phyloP scores from a whole-genome alignment of 2,797 vertebrate species.

The Brachyrhaphis roseni region DNA sequence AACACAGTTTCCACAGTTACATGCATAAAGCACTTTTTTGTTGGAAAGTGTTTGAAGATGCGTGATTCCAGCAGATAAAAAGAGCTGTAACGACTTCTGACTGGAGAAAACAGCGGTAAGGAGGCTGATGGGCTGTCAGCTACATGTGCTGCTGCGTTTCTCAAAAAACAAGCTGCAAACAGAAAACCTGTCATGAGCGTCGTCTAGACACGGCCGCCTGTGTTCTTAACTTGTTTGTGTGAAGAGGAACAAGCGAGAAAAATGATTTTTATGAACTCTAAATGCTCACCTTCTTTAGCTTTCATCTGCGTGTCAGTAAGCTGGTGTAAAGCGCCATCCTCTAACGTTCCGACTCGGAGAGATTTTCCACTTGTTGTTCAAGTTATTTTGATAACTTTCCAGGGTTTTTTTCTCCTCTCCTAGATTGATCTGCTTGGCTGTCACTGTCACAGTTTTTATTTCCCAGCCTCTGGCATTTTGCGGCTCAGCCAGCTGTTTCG shows the following conservation, averaged over 20 bases:
- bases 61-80: constrained; percentile 12
- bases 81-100: neutral
- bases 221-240: constrained; percentile 15
- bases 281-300: constrained; percentile 35
- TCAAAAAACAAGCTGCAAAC: constrained; percentile 2
- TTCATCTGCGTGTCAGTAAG: constrained; percentile 12
- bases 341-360: constrained; percentile 30
- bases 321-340: constrained; percentile 9
- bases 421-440: constrained; percentile 25
- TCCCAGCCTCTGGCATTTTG: constrained; percentile 31
- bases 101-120: constrained; percentile 10
- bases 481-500: constrained; percentile 16
- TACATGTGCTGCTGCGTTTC: constrained; percentile 4
- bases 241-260: constrained; percentile 26
- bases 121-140: constrained; percentile 29
- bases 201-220: neutral
- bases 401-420: constrained; percentile 2
- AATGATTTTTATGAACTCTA: constrained; percentile 37
- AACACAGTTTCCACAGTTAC: neutral
- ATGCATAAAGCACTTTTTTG: neutral
- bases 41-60: constrained; percentile 13
- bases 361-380: constrained; percentile 7
- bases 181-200: constrained; percentile 13
- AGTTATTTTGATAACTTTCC: constrained; percentile 34
- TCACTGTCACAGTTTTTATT: neutral